These are phyloP conservation scores for Leptinotarsa juncta DNA, from an alignment of 2,888 invertebrate species.

Conservation along the genomic window DNA sequence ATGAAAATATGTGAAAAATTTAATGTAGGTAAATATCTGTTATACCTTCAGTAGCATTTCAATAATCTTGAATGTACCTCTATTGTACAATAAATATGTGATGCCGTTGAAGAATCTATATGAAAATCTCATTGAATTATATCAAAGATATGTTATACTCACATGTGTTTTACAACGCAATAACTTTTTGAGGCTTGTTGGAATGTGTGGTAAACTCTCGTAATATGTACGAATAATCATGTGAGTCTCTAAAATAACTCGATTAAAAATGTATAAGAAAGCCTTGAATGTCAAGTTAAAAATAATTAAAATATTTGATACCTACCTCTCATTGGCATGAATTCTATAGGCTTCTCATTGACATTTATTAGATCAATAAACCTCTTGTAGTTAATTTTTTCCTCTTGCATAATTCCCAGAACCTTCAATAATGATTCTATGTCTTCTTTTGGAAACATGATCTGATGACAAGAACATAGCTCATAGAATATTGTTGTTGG, in stretches of 20 bases:
- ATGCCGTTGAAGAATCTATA: no score
- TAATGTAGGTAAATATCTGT: no score
- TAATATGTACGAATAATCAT: no score
- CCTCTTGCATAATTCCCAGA: conserved; percentile 67
- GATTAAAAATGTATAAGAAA: neutral
- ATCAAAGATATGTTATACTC: no score
- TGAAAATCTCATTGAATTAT: no score
- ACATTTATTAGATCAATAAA: conserved; percentile 68
- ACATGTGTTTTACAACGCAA: no score
- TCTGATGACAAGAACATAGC: conserved; percentile 64
- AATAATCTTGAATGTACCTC: no score
- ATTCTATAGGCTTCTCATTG: conserved; percentile 39
- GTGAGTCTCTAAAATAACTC: neutral
- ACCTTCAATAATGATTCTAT: conserved; percentile 68
- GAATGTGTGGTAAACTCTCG: no score
- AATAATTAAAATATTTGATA: conserved; percentile 2
- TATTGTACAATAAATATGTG: no score
- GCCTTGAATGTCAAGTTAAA: neutral
- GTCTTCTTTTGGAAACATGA: conserved; percentile 66
- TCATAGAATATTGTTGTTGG: conserved; percentile 65
- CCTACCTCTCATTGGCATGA: conserved; percentile 44
- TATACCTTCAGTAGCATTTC: no score
- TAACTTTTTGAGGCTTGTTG: no score
- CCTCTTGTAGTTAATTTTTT: conserved; percentile 66
- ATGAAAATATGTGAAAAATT: no score